Conservation (phyloP, 2,797 vertebrate species). For the Cuculus canorus region DNA sequence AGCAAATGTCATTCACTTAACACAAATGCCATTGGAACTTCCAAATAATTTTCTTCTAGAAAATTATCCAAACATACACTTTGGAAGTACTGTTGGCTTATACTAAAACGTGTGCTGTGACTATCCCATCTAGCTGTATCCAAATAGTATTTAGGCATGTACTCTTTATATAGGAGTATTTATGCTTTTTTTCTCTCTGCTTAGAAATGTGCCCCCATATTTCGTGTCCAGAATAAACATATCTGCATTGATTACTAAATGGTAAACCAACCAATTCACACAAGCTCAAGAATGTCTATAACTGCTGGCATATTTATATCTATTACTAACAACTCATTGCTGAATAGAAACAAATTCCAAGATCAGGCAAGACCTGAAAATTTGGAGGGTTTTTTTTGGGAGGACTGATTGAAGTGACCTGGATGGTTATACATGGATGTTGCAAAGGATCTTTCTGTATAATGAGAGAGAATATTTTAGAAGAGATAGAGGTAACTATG, state of each 20-base stretch:
- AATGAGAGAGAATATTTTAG: not conserved
- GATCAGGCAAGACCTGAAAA: not conserved
- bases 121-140: not conserved
- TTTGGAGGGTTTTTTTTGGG: rapidly evolving
- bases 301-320: not conserved
- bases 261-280: not conserved
- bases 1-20: not conserved
- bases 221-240: not conserved
- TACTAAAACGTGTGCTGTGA: not conserved
- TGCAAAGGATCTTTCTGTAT: not conserved
- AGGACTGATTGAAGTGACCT: not conserved
- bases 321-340: not conserved
- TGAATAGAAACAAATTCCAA: not conserved
- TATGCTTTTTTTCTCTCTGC: not conserved
- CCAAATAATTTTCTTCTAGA: not conserved
- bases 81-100: not conserved
- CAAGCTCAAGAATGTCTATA: not conserved
- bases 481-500: not conserved
- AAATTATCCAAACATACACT: not conserved
- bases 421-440: not conserved
- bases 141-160: not conserved
- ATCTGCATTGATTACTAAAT: not conserved
- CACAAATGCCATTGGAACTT: not conserved
- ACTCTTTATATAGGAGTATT: not conserved
- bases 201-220: not conserved